A percentile compares a stretch with the other conserved stretches of the same genome.
Conservation (phyloP, 2,113 vertebrate genomes). For the Cephalopholis sonnerati region DNA sequence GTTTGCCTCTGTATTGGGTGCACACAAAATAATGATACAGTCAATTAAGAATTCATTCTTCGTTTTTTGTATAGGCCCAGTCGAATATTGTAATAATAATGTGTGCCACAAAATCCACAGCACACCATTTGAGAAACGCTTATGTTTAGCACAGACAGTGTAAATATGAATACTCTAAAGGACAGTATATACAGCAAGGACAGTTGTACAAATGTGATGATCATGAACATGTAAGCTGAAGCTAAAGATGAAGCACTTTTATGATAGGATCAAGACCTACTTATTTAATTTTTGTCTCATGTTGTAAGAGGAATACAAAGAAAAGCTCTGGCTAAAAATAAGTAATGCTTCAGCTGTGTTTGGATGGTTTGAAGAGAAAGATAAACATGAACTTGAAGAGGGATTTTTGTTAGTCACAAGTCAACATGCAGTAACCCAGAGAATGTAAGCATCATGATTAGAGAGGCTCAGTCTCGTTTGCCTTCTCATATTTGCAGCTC, state of each 20-base stretch:
- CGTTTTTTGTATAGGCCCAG: no score
- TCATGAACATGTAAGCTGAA: no score
- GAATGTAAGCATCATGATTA: not conserved
- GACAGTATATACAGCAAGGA: no score
- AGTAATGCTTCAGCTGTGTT: not conserved
- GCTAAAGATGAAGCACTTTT: not conserved
- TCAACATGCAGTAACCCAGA: not conserved
- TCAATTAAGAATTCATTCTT: no score
- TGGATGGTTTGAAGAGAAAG: not conserved
- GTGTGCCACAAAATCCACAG: no score
- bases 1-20: no score
- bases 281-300: not conserved
- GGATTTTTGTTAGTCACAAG: not conserved
- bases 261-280: not conserved
- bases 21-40: no score
- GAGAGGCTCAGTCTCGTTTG: conserved; percentile 11
- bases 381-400: conserved; percentile 18
- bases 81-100: no score
- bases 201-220: no score
- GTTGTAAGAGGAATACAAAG: not conserved
- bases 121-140: no score
- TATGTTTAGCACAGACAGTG: no score
- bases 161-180: no score
- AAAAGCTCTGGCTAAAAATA: not conserved
- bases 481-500: conserved; percentile 48